Base-by-base conservation (phyloP, 2,797 vertebrate genomes). In the Brachyalestes nurse region DNA sequence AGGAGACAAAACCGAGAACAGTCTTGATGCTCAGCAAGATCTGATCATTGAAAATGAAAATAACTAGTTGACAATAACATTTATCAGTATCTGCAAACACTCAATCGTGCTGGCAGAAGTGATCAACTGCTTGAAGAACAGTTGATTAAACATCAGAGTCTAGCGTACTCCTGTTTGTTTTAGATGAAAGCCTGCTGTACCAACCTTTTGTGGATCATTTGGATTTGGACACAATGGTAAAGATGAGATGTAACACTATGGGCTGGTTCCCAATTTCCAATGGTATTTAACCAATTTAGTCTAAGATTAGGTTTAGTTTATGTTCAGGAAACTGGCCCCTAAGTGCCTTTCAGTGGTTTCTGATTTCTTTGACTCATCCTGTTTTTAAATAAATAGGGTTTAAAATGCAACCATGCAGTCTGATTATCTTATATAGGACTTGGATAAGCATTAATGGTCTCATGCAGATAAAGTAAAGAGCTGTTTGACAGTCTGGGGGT, bases 391-490 rank as follows among this genome's bases (percentile, higher is more conserved):
- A 65, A 75, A 76, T 61, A 28, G 49, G 45, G 72, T 79, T 79
- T 76, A 49, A 47, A 77, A 74, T 77, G 40, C 77, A 82, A 55
- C 21, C 82, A 86, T 86, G 82, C 84, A 81, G 10, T 47, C 45
- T 72, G 53, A 47, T 38, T 38, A 34, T 38, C 75, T 42, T 77
- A 45, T 49, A 40, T 67, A 16, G 45, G 70, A 23, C 42, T n/a
- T 42, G 53, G 9, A 58, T 9, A 57, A 65, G 53, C 58, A 47
- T 66, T 71, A 81, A 75, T 74, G 66, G 61, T 77, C 25, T 76
- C 75, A 82, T 87, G 82, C 81, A 77, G 73, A 64, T 81, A 47
- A 49, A 75, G 72, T 66, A 72, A 73, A 69, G 21, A 65, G 71
- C 34, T 49, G 60, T 81, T 67, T 72, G 57, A 23, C 53, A 75